Evolutionary conservation across 2,797 vertebrate genomes (phyloP).

Genomic region (Tamandua tetradactyla): DNA sequence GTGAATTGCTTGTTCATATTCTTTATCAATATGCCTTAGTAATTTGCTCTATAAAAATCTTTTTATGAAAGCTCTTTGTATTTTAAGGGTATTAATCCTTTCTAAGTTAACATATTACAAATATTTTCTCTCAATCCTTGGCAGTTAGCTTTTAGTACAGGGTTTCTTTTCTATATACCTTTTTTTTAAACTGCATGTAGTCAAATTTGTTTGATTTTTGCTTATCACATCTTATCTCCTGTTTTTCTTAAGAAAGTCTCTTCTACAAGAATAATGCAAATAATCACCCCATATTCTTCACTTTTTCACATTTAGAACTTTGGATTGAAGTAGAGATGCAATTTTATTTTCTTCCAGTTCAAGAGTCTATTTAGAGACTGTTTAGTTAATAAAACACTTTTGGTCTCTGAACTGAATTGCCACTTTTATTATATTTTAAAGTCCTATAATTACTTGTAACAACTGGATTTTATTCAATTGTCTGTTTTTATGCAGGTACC

Average conservation of each 20-base stretch:
- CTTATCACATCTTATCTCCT: background rate
- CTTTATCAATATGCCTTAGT: background rate
- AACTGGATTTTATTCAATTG: background rate
- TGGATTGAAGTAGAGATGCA: background rate
- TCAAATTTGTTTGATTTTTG: background rate
- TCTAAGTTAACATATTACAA: background rate
- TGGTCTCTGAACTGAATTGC: background rate
- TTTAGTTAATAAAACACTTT: background rate
- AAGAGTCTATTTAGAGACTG: background rate
- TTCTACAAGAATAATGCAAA: background rate
- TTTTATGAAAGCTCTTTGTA: background rate
- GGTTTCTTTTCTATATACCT: background rate
- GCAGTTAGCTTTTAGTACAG: background rate
- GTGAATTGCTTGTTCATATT: background rate
- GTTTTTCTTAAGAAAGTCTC: background rate
- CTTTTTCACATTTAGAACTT: background rate
- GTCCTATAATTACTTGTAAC: background rate
- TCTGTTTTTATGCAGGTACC: background rate
- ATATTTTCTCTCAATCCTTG: background rate
- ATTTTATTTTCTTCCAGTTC: background rate
- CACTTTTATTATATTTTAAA: slow-evolving; percentile 12
- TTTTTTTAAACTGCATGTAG: background rate
- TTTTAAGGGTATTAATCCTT: background rate
- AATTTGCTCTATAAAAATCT: background rate
- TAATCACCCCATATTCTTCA: background rate